Conservation (phyloP, 2,888 invertebrate species). For the Epirrita christyi region DNA sequence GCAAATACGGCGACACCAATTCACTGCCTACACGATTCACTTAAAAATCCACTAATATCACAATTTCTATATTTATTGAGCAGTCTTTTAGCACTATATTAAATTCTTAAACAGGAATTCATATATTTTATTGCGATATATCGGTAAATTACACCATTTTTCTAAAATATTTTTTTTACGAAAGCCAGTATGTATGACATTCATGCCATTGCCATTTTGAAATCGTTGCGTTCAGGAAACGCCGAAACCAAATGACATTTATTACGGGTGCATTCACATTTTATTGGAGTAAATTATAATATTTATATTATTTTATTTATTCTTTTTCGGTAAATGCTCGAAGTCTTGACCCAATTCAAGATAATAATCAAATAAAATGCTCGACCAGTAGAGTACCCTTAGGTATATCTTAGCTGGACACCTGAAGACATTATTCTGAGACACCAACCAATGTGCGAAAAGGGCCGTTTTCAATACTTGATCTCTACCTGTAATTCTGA, state of each 20-base stretch:
- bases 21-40: conserved; percentile 75
- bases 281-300: no score
- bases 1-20: conserved; percentile 69
- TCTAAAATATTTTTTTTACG: conserved; percentile 57
- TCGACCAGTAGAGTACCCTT: no score
- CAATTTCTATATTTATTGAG: conserved; percentile 45
- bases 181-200: conserved; percentile 72
- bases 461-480: no score
- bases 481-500: no score
- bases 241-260: conserved; percentile 46
- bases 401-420: no score
- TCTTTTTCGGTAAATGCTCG: no score
- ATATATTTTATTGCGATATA: conserved; percentile 43
- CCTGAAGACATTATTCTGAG: no score
- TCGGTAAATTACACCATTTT: conserved; percentile 61
- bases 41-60: conserved; percentile 48
- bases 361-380: no score
- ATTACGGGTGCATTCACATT: conserved; percentile 56
- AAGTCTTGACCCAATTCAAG: no score
- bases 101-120: conserved; percentile 39
- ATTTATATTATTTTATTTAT: no score
- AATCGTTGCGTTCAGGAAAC: conserved; percentile 70
- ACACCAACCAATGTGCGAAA: no score
- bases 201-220: conserved; percentile 78
- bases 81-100: conserved; percentile 55